Conservation (phyloP, 1,140 invertebrate species). For the Onthophagus taurus region DNA sequence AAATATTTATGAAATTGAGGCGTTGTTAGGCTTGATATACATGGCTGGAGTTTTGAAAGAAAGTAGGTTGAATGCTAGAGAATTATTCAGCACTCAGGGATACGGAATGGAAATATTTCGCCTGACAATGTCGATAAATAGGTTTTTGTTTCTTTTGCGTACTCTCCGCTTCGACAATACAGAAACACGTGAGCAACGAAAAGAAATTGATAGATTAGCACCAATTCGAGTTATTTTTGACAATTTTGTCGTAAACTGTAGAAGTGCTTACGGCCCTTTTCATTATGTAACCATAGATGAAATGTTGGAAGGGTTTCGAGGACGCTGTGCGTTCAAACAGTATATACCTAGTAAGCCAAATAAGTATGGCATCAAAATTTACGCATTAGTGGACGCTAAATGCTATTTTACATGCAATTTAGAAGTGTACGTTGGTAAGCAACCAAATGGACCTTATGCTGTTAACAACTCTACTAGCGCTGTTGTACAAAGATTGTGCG, state of each 20-base stretch:
- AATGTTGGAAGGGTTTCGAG: constrained; percentile 35
- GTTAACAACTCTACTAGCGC: no score
- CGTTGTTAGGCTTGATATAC: constrained; percentile 2
- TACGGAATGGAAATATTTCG: constrained; percentile 8
- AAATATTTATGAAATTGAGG: constrained; percentile 7
- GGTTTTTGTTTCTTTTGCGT: constrained; percentile 12
- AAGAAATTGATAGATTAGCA: constrained; percentile 8
- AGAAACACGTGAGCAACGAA: constrained; percentile 17
- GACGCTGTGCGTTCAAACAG: constrained; percentile 33
- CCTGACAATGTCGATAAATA: neutral
- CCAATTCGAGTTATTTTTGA: constrained; percentile 10
- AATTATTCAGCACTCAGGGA: constrained; percentile 8
- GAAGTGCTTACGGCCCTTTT: constrained; percentile 22
- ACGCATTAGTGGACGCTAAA: constrained; percentile 29
- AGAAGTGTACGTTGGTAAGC: constrained; percentile 32
- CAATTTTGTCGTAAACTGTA: constrained; percentile 16
- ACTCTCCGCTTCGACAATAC: constrained; percentile 13
- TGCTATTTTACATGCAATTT: constrained; percentile 29
- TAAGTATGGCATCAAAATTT: constrained; percentile 36
- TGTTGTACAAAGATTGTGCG: no score
- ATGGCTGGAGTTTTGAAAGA: constrained; percentile 8
- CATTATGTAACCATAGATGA: constrained; percentile 37
- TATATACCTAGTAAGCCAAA: no score
- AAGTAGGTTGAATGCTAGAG: neutral
- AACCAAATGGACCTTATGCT: constrained; percentile 27